Evolutionary conservation across 2,113 vertebrate species (phyloP), one percentile per base, ranked within the genome.

Genomic region (Chaetodon trifascialis): DNA sequence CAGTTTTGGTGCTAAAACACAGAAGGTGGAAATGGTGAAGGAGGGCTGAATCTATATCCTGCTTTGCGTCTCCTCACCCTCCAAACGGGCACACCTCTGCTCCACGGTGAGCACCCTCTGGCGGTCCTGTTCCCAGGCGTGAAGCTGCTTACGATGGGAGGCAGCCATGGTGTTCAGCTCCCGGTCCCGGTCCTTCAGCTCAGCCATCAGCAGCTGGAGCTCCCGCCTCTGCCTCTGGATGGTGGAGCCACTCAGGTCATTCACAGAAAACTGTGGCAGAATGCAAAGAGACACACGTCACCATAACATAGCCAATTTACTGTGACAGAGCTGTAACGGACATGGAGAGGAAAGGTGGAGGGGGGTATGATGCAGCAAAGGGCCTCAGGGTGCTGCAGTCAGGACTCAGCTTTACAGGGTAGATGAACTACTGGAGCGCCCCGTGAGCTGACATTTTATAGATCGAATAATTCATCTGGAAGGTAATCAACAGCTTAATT

Each of bases 181-280:
- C 38, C n/a, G 5, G 40, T 93, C 92, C 4, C 90, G 14, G 82
- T 93, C 84, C 75, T 89, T 93, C 71, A 93, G 85, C 73, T 93
- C 90, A 0, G 85, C 62, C 72, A 91, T 79, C 69, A 93, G 78
- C 72, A 91, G 89, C 78, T 91, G 89, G 4, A 91, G 84, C 83
- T 93, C 90, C 73, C 62, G 88, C 59, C 87, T 86, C 84, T 88
- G 86, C 73, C 67, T 79, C 80, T 76, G 86, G 69, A 89, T 75
- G 59, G 80, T 89, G 71, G 78, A 80, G 64, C 47, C 23, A 2
- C 82, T 86, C 62, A 47, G 58, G 54, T 89, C 82, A 2, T n/a
- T 70, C 38, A 67, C 77, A 7, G 76, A 54, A 56, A 81, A 46
- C 88, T 89, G 52, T 19, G 11, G 12, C 2, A 65, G 47, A 75